Conservation (phyloP, 2,888 invertebrate genomes). For the Hirtodrosophila alboralis region DNA sequence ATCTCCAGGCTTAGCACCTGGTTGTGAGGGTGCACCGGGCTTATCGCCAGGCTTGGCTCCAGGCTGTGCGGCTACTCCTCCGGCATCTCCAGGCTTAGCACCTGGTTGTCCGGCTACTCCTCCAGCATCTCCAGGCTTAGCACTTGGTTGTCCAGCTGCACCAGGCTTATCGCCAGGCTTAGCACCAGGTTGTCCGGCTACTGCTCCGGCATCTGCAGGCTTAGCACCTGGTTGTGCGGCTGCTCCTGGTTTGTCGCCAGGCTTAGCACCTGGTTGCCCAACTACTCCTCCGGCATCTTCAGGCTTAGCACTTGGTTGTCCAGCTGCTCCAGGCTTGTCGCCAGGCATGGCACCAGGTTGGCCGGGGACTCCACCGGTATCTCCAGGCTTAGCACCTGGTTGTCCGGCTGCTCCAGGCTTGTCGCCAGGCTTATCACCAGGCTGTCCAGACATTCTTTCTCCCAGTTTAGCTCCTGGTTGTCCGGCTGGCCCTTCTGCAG, state of each 20-base stretch:
- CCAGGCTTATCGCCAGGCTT: too few species aligned
- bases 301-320: not conserved
- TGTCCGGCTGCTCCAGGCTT: conserved; percentile 1
- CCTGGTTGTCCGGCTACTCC: not conserved
- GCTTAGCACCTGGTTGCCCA: not conserved
- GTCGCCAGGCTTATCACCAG: not conserved
- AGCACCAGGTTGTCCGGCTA: too few species aligned
- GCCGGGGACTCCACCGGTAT: conserved; percentile 1
- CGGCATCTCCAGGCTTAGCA: not conserved
- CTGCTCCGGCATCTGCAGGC: too few species aligned
- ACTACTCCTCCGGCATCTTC: not conserved
- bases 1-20: conserved; percentile 1
- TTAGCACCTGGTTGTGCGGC: too few species aligned
- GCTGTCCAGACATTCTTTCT: not conserved
- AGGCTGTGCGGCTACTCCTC: not conserved
- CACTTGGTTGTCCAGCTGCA: too few species aligned
- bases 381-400: not conserved
- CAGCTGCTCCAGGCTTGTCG: not conserved
- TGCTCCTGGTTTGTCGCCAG: too few species aligned
- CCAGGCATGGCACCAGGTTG: not conserved
- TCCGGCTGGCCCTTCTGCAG: too few species aligned
- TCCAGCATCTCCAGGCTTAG: too few species aligned
- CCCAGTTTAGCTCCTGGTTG: not conserved
- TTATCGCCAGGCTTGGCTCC: conserved; percentile 3
- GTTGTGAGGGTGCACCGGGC: not conserved